phyloP scores from a whole-genome alignment of 1,140 invertebrate species.

The Polypedilum pembai region DNA sequence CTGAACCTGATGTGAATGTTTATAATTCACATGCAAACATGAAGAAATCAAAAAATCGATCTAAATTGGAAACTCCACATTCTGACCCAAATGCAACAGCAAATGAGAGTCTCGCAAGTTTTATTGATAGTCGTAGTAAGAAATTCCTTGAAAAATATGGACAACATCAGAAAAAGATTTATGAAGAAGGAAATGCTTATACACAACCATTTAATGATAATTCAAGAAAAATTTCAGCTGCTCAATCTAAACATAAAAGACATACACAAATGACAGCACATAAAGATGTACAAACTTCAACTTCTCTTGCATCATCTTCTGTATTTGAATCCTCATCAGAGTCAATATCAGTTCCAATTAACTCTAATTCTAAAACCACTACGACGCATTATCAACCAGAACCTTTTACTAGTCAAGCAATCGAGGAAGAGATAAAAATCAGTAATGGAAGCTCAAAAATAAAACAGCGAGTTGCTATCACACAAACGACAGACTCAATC shows the following conservation, averaged over 20 bases:
- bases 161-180: background rate
- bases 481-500: constrained; percentile 3
- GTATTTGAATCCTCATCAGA: background rate
- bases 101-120: constrained; percentile 8
- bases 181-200: background rate
- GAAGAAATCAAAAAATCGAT: constrained; percentile 4
- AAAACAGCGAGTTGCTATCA: background rate
- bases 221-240: background rate
- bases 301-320: background rate
- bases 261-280: background rate
- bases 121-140: background rate
- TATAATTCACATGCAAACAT: background rate
- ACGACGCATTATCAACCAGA: constrained; percentile 20
- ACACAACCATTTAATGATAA: background rate
- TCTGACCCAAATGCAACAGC: background rate
- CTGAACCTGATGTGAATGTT: background rate
- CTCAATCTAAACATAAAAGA: background rate
- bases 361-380: background rate
- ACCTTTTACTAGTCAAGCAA: background rate
- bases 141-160: background rate
- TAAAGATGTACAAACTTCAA: background rate
- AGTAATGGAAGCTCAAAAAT: too few species aligned
- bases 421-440: background rate
- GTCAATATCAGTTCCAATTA: background rate
- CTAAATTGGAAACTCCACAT: background rate